These are phyloP conservation scores for Taeniopygia guttata DNA, from an alignment of 2,797 vertebrate species.

Conservation along the genomic window DNA sequence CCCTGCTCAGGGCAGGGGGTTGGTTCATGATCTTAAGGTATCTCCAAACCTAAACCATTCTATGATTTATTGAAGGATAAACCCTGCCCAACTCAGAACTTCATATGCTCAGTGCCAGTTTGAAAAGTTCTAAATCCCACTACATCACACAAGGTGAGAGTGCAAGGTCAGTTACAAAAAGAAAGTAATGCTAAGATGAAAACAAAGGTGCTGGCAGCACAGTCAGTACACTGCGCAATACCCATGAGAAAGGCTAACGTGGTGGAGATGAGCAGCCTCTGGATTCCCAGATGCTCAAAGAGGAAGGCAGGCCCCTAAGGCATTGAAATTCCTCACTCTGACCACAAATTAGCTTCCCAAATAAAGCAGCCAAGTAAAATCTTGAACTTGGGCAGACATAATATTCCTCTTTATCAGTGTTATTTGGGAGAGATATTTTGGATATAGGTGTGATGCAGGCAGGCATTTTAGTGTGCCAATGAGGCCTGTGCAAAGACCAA, in stretches of 20 bases:
- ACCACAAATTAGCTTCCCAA: fast-evolving
- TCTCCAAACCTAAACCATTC: not conserved
- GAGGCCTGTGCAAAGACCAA: not conserved
- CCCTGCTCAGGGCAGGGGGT: too few relatives aligned
- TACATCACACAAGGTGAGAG: fast-evolving
- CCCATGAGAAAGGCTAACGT: fast-evolving
- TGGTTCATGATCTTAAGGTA: not conserved
- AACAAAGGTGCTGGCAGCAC: not conserved
- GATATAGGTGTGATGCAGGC: not conserved
- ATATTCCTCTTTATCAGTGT: not conserved
- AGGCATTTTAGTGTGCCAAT: not conserved
- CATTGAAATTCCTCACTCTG: fast-evolving
- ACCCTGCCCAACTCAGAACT: not conserved
- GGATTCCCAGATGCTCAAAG: not conserved
- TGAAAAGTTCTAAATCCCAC: not conserved
- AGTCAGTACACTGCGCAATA: not conserved
- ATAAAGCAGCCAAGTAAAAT: not conserved
- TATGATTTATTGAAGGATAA: not conserved
- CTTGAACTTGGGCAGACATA: not conserved
- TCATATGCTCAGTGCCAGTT: fast-evolving
- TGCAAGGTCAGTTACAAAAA: not conserved
- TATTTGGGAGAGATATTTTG: not conserved
- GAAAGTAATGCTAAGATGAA: not conserved
- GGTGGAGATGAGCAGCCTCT: not conserved
- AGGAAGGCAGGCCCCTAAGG: not conserved